Conservation (phyloP, 2,888 invertebrate genomes). For the Scaptodrosophila latifasciaeformis region DNA sequence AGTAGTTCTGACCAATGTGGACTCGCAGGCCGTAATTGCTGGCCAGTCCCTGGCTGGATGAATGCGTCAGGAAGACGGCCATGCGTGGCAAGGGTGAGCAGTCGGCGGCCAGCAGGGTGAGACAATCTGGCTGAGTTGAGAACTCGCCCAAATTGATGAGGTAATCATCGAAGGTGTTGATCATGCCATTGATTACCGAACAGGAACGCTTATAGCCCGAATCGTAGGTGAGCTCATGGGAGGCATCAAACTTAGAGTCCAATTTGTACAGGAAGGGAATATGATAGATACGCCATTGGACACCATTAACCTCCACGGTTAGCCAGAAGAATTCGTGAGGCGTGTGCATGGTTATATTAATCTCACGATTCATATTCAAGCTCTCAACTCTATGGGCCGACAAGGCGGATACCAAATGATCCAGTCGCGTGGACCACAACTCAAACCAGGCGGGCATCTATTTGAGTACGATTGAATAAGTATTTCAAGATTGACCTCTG, state of each 20-base stretch:
- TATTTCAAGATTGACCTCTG: background rate
- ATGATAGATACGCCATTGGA: constrained; percentile 72
- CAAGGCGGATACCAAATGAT: constrained; percentile 73
- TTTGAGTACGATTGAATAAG: background rate
- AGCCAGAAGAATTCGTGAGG: constrained; percentile 72
- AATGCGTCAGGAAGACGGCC: constrained; percentile 72
- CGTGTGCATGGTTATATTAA: constrained; percentile 69
- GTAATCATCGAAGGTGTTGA: constrained; percentile 74
- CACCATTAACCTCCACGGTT: constrained; percentile 70
- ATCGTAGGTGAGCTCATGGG: constrained; percentile 71
- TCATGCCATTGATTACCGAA: constrained; percentile 72
- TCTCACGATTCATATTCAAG: constrained; percentile 69
- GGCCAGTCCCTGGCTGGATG: constrained; percentile 36
- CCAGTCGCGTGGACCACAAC: constrained; percentile 70
- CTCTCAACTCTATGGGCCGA: constrained; percentile 70
- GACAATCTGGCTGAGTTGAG: constrained; percentile 55
- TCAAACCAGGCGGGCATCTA: constrained; percentile 75
- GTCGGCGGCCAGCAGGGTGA: constrained; percentile 72
- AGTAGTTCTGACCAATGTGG: constrained; percentile 72
- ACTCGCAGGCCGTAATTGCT: constrained; percentile 71
- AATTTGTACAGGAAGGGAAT: constrained; percentile 73
- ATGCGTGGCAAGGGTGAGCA: constrained; percentile 72
- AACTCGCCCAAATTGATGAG: constrained; percentile 66
- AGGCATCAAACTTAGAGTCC: constrained; percentile 74
- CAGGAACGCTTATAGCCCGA: constrained; percentile 73